A percentile compares a stretch with the other conserved stretches of the same genome.
These are phyloP conservation scores for Capitulum mitella DNA, from an alignment of 2,888 invertebrate genomes.

Conservation along the genomic window DNA sequence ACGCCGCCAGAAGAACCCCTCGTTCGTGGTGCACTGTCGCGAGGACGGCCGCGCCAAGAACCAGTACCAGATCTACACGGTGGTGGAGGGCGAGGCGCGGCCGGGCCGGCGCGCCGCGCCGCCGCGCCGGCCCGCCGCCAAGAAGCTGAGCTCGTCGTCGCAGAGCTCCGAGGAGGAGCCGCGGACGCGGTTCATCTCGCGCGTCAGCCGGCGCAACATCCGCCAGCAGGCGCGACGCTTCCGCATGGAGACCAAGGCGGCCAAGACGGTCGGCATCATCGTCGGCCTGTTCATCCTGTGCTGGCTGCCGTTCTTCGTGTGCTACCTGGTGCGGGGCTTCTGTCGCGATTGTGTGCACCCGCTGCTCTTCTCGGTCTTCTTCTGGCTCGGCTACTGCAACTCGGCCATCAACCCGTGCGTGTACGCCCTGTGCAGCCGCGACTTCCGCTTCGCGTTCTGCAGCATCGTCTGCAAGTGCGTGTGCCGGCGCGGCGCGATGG, in stretches of 20 bases:
- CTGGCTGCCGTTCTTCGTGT: constrained; percentile 95
- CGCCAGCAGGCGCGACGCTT: constrained; percentile 82
- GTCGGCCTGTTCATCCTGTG: constrained; percentile 95
- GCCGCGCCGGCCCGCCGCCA: constrained; percentile 26
- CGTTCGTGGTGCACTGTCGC: constrained; percentile 30
- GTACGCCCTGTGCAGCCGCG: constrained; percentile 88
- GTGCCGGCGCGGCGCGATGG: constrained; percentile 45
- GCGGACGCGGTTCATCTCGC: constrained; percentile 28
- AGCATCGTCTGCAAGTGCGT: constrained; percentile 80
- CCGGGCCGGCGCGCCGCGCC: constrained; percentile 25
- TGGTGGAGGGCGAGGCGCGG: constrained; percentile 29
- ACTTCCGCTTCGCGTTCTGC: constrained; percentile 90
- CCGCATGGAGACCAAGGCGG: constrained; percentile 92
- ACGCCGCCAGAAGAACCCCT: constrained; percentile 25
- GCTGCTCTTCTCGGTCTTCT: constrained; percentile 78
- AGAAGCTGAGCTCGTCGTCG: constrained; percentile 25
- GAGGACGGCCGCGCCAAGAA: constrained; percentile 26
- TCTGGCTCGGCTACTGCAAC: constrained; percentile 97
- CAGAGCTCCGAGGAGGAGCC: constrained; percentile 7
- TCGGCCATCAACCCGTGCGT: constrained; percentile 92
- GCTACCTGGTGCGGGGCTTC: constrained; percentile 83
- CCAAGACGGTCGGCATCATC: constrained; percentile 92
- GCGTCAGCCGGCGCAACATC: constrained; percentile 75
- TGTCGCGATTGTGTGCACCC: constrained; percentile 76
- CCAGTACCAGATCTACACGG: constrained; percentile 30